Base-by-base conservation (phyloP, 2,113 vertebrate species). In the Notechis scutatus region DNA sequence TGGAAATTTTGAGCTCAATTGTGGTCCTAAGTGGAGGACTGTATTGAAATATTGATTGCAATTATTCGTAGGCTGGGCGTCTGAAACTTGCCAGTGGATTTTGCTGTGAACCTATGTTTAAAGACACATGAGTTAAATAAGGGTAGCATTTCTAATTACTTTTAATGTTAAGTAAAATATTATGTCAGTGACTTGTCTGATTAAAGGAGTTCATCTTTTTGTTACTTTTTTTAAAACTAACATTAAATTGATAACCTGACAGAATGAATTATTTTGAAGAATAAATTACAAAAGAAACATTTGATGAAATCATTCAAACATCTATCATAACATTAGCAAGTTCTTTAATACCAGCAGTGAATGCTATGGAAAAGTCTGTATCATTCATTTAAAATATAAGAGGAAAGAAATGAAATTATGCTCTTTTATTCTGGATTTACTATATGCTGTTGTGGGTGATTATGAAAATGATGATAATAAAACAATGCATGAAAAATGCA, bases 401-500 rank as follows among this genome's bases (percentile, higher is more conserved):
- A 96, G 50, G 92, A 94, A 95, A 89, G 74, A 96, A 94, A 92
- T 90, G 94, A 94, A 89, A 95, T 95, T 91, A 94, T 91, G 94
- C 93, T 91, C 95, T 93, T 97, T 94, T 96, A 94, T 74, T 95
- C 92, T 94, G 88, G 93, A 93, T 90, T 94, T 95, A 81, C 69
- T 81, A 39, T 81, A 39, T 39, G 69, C 2, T 39, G n/a, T 81
- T 81, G 34, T 81, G 69, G 64, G 1, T 39, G 69, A 39, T 81
- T 34, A 39, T 20, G 69, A 20, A 20, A 39, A 81, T 39, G 94
- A 26, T 93, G 94, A 34, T 34, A 14, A 92, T 94, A 81, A 94
- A 39, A 74, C 86, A 93, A 95, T 95, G 95, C 50, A 96, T 96
- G 96, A 96, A 96, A 95, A 96, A 96, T 95, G 91, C 93, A 96